Base-by-base conservation (phyloP, 2,888 invertebrate species). In the Acheta domesticus region DNA sequence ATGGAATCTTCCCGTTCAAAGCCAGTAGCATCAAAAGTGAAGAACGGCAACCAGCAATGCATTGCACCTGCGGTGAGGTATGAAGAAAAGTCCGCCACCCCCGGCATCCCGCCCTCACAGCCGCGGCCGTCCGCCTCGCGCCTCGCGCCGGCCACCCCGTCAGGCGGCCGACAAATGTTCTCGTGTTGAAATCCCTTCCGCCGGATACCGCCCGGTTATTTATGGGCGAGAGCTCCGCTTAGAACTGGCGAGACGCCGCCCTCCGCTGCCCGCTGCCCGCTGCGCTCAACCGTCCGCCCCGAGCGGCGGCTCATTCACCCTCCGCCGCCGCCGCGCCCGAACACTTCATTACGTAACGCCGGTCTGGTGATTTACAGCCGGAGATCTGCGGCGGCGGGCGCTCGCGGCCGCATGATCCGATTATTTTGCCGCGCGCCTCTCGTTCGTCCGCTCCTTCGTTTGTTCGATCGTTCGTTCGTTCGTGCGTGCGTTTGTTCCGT, bases 131-230 rank as follows among this genome's bases (percentile, higher is more conserved):
- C 62, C 3, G 8, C 62, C n/a, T n/a, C 62, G 62, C 14, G 14
- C n/a, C 62, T n/a, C 62, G 62, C n/a, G 14, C 62, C n/a, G 62
- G 62, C 62, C 62, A 62, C 62, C 62, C 62, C 62, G 62, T n/a
- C 62, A 19, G 14, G 16, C 62, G 14, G 16, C 62, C 62, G 62
- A 62, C 62, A 62, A 62, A 62, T 62, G 62, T 62, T 62, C 62
- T n/a, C 62, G 62, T 62, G 62, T 62, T 62, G 62, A 62, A 62
- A 62, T 62, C 62, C 62, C 62, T 62, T 62, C 62, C 62, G 62
- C 62, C n/a, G n/a, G 62, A 62, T 62, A 62, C 62, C 62, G 62
- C 62, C 62, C n/a, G 62, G 62, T 62, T 62, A 62, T 62, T 62
- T 62, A 62, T 62, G 62, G 62, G 62, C 62, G 62, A 62, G 62